phyloP scores from a whole-genome alignment of 2,797 vertebrate species.

The Podarcis siculus region DNA sequence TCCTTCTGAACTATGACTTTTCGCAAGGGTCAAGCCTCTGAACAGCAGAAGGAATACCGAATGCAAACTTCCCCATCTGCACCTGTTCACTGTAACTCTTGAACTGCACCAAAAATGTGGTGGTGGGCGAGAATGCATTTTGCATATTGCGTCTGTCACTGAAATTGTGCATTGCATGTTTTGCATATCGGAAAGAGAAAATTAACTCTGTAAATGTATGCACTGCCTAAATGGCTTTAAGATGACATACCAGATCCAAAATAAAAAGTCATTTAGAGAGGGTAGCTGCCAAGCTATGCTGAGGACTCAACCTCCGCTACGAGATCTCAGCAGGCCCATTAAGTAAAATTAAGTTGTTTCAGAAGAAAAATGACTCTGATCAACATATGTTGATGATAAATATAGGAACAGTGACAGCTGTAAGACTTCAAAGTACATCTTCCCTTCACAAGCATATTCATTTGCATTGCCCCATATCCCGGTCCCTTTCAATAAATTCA shows the following conservation, averaged over 20 bases:
- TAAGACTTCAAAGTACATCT: conserved; percentile 68
- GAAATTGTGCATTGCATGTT: neutral
- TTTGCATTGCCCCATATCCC: conserved; percentile 44
- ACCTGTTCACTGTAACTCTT: conserved; percentile 4
- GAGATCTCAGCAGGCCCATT: neutral
- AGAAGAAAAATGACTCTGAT: conserved; percentile 50
- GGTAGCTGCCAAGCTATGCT: neutral
- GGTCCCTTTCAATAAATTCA: conserved; percentile 57
- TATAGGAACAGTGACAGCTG: conserved; percentile 60
- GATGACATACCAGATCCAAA: neutral
- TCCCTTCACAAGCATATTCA: conserved; percentile 43
- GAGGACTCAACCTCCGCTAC: neutral
- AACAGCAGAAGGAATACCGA: neutral
- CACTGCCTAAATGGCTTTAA: neutral
- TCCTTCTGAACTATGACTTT: neutral
- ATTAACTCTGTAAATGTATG: neutral
- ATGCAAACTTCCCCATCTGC: neutral
- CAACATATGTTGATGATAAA: conserved; percentile 55
- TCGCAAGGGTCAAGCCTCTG: neutral
- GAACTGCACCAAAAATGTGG: neutral
- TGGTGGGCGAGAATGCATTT: neutral
- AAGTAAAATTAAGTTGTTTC: conserved; percentile 46
- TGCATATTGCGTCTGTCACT: neutral
- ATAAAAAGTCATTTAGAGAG: neutral
- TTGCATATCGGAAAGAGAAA: neutral